These are phyloP conservation scores for Pheosia gnoma DNA, from an alignment of 2,888 invertebrate species.

Conservation along the genomic window DNA sequence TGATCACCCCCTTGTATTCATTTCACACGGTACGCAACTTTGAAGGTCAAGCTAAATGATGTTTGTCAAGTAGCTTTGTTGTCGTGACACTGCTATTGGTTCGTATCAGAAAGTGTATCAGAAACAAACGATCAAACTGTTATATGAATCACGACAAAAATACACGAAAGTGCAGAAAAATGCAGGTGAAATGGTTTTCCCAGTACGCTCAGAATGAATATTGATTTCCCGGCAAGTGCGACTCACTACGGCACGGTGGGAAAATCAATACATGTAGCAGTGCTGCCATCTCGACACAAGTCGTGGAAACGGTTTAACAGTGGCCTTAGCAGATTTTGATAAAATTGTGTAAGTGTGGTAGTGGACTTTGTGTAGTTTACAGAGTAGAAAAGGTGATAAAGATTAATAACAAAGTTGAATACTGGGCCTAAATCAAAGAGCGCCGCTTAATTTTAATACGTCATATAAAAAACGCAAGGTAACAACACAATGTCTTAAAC, in stretches of 20 bases:
- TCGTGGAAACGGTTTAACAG: not conserved
- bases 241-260: constrained; percentile 38
- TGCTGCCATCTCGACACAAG: constrained; percentile 64
- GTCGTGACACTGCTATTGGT: constrained; percentile 13
- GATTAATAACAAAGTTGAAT: no score
- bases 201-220: constrained; percentile 60
- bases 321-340: not conserved
- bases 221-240: constrained; percentile 66
- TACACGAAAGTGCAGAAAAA: constrained; percentile 37
- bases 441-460: no score
- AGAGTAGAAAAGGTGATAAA: no score
- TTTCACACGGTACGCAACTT: constrained; percentile 50
- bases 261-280: constrained; percentile 71
- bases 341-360: no score
- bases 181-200: constrained; percentile 61
- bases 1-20: constrained; percentile 66
- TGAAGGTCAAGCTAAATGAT: constrained; percentile 37
- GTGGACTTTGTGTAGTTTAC: no score
- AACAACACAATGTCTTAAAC: no score
- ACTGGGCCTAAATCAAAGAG: no score
- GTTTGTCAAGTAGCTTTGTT: constrained; percentile 20
- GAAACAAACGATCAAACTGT: constrained; percentile 4
- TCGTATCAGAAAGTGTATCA: constrained; percentile 19
- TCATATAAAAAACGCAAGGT: no score
- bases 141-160: constrained; percentile 27